These are phyloP conservation scores for Cryptosula pallasiana DNA, from an alignment of 2,888 invertebrate genomes.

Conservation along the genomic window DNA sequence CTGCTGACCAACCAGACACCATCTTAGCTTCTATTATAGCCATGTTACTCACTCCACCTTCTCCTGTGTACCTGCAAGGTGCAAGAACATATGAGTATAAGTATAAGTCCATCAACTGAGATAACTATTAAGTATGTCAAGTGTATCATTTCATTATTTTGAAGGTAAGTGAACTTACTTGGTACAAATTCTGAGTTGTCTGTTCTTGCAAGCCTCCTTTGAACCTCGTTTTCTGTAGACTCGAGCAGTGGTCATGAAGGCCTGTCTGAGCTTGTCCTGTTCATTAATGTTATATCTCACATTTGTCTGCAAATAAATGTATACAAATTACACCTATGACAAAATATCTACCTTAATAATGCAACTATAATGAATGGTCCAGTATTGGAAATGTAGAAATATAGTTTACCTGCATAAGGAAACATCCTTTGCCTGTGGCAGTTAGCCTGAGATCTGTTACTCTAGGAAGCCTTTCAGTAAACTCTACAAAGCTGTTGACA, in stretches of 20 bases:
- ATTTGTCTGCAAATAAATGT: conserved; percentile 20
- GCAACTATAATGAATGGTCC: too few relatives aligned
- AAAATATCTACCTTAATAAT: too few relatives aligned
- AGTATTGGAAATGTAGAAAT: too few relatives aligned
- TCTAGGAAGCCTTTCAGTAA: conserved; percentile 1
- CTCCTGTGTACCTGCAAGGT: conserved; percentile 33
- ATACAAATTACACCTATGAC: too few relatives aligned
- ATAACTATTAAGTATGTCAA: too few relatives aligned
- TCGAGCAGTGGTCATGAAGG: conserved; percentile 35
- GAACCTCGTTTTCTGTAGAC: conserved; percentile 11
- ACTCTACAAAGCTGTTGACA: conserved; percentile 19
- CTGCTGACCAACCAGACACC: conserved; percentile 85
- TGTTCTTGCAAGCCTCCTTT: neutral
- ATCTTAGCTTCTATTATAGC: conserved; percentile 82
- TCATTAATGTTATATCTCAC: conserved; percentile 23
- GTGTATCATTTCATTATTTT: too few relatives aligned
- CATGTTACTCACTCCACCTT: conserved; percentile 70
- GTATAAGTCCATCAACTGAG: neutral
- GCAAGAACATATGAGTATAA: too few relatives aligned
- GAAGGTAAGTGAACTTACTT: neutral
- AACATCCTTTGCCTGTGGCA: conserved; percentile 21
- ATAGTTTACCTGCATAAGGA: conserved; percentile 19
- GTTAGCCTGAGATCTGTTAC: conserved; percentile 11
- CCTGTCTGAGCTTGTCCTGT: neutral
- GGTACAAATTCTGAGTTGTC: conserved; percentile 13